A percentile compares a stretch with the other conserved stretches of the same genome.
Evolutionary conservation across 2,113 vertebrate genomes (phyloP).

Genomic region (Phylloscopus whistleri): DNA sequence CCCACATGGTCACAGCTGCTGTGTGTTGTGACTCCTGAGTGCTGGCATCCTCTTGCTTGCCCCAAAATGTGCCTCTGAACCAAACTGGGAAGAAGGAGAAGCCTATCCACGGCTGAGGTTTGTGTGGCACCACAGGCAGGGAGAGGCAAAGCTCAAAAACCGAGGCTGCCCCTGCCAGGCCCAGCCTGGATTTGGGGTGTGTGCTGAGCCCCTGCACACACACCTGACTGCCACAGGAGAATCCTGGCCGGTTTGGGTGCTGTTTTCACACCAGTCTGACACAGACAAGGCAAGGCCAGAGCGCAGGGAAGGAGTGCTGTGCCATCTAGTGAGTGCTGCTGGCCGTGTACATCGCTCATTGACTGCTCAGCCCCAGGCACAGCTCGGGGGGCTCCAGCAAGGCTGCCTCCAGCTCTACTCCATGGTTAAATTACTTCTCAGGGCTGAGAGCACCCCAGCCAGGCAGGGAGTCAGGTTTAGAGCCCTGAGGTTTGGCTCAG

Average conservation of each 20-base stretch:
- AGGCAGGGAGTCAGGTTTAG: not conserved
- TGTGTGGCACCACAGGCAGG: accelerated
- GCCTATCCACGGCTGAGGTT: accelerated
- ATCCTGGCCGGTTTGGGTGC: accelerated
- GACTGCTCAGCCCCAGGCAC: accelerated
- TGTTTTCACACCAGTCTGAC: accelerated
- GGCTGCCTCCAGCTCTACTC: not conserved
- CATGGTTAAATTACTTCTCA: accelerated
- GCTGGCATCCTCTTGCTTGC: not conserved
- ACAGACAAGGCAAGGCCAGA: accelerated
- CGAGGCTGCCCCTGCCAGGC: too few relatives aligned
- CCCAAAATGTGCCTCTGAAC: not conserved
- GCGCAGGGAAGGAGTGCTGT: not conserved
- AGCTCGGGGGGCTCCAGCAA: accelerated
- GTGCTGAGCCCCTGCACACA: accelerated
- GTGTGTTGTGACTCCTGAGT: not conserved
- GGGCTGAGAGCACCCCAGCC: not conserved
- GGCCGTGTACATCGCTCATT: not conserved
- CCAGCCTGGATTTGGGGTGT: accelerated
- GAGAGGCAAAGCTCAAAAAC: not conserved
- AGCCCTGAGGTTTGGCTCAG: not conserved
- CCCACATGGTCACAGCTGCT: accelerated
- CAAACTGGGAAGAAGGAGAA: not conserved
- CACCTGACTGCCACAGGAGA: accelerated
- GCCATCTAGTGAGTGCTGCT: constrained; percentile 8